These are phyloP conservation scores for Herminia tarsipennalis DNA, from an alignment of 2,888 invertebrate species.

Conservation along the genomic window DNA sequence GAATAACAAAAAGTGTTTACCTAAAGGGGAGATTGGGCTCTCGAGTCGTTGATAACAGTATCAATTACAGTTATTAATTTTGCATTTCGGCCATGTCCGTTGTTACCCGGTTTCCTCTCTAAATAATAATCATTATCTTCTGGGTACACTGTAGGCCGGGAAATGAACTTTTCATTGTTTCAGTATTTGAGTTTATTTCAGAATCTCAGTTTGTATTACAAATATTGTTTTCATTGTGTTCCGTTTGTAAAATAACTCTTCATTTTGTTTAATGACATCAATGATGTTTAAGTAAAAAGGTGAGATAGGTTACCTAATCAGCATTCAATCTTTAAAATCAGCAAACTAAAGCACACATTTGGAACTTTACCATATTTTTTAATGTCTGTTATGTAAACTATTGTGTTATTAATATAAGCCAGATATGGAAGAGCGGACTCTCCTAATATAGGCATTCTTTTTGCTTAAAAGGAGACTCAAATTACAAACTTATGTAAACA, in stretches of 20 bases:
- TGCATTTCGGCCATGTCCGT: slow-evolving; percentile 33
- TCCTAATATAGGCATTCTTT: too few species aligned
- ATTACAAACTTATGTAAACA: too few species aligned
- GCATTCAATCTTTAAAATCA: too few species aligned
- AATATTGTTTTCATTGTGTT: neutral
- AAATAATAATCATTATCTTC: slow-evolving; percentile 29
- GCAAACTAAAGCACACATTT: too few species aligned
- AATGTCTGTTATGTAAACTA: too few species aligned
- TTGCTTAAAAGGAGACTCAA: too few species aligned
- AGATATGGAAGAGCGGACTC: too few species aligned
- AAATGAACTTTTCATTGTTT: slow-evolving; percentile 13
- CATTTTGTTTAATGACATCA: too few species aligned
- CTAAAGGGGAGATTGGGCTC: slow-evolving; percentile 33
- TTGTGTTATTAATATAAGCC: too few species aligned
- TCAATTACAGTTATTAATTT: slow-evolving; percentile 51
- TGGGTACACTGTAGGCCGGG: slow-evolving; percentile 3
- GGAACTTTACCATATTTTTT: too few species aligned
- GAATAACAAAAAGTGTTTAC: slow-evolving; percentile 40
- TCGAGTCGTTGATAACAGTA: slow-evolving; percentile 31
- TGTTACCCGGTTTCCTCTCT: slow-evolving; percentile 17
- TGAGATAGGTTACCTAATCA: too few species aligned
- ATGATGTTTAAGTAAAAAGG: too few species aligned
- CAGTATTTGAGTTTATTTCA: slow-evolving; percentile 1
- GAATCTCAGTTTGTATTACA: neutral
- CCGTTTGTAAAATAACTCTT: neutral